phyloP scores from a whole-genome alignment of 2,797 vertebrate genomes.

The Ctenosaura bakeri region DNA sequence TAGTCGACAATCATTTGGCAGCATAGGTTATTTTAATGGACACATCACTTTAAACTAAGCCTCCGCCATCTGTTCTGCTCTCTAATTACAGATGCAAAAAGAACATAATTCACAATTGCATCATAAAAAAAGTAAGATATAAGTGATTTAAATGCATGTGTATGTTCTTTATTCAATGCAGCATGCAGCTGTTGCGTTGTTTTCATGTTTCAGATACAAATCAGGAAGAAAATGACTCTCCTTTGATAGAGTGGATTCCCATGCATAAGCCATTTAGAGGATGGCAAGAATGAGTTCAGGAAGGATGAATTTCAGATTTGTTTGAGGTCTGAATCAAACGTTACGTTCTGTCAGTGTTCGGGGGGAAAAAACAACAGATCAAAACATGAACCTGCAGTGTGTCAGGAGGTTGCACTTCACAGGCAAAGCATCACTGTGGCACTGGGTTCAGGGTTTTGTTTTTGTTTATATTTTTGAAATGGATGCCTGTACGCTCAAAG shows the following conservation, averaged over 20 bases:
- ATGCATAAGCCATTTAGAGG: constrained; percentile 65
- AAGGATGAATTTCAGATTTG: constrained; percentile 53
- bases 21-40: constrained; percentile 88
- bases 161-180: constrained; percentile 86
- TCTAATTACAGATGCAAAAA: constrained; percentile 88
- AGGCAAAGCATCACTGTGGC: constrained; percentile 58
- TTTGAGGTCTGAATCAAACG: not conserved
- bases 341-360: no score
- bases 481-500: not conserved
- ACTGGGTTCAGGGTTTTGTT: not conserved
- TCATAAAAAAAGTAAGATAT: constrained; percentile 77
- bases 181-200: constrained; percentile 86
- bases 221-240: constrained; percentile 79
- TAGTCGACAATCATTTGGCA: constrained; percentile 83
- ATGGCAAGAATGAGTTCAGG: constrained; percentile 47
- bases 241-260: constrained; percentile 73
- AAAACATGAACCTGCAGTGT: not conserved
- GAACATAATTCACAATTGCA: constrained; percentile 77
- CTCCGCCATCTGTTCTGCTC: constrained; percentile 87
- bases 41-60: constrained; percentile 86
- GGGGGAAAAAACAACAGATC: not conserved
- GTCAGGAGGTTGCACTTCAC: constrained; percentile 34
- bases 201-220: constrained; percentile 85
- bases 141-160: constrained; percentile 78
- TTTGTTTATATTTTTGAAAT: not conserved